A percentile compares a stretch with the other conserved stretches of the same genome.
Evolutionary conservation across 53 echinoderm and acorn worm species (phyloP).

Genomic region (Echinometra lucunter): DNA sequence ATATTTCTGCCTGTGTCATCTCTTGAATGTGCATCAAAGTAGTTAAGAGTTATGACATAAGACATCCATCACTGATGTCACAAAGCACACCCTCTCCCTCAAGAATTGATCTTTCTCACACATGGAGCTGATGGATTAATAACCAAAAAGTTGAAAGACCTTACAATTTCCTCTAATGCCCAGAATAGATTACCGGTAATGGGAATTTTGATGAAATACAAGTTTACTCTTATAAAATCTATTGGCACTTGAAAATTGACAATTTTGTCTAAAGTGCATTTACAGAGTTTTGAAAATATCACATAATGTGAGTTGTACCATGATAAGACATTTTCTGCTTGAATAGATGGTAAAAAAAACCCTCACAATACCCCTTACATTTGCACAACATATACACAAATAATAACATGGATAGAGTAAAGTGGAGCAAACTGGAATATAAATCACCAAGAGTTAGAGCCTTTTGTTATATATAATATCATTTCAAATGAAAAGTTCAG

Average conservation of each 20-base stretch:
- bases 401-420: no score
- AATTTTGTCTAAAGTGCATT: no score
- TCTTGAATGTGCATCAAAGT: not conserved
- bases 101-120: constrained; percentile 40
- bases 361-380: no score
- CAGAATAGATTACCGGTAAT: constrained; percentile 31
- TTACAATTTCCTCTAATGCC: not conserved
- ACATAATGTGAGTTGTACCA: no score
- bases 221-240: not conserved
- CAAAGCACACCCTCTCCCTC: not conserved
- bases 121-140: constrained; percentile 16
- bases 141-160: constrained; percentile 53
- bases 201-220: not conserved
- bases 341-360: no score
- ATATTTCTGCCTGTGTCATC: not conserved
- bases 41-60: constrained; percentile 30
- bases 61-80: constrained; percentile 34
- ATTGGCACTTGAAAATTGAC: not conserved
- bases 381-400: no score
- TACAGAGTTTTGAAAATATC: no score
- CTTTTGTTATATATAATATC: not conserved
- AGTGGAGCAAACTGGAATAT: no score
- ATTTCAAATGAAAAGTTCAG: not conserved
- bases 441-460: no score
- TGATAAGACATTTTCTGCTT: no score